Evolutionary conservation across 2,797 vertebrate genomes (phyloP), one percentile per base, ranked within the genome.

Genomic region (Nothura maculosa): DNA sequence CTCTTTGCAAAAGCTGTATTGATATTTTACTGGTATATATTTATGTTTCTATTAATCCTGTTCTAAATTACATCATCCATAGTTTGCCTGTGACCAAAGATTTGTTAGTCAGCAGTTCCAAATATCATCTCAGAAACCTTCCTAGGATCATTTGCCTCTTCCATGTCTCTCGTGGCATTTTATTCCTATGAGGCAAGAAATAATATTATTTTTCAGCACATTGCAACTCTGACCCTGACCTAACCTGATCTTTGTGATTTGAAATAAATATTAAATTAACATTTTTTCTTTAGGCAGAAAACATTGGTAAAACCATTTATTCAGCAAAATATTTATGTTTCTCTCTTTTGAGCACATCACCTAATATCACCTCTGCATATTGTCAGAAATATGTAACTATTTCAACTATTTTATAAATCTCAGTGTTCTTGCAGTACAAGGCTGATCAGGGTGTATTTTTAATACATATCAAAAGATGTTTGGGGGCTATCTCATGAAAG

Each of bases 381-480:
- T 82, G 7, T 34, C 42, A 83, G 66, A 77, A 89, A 82, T 30
- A 50, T 3, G 18, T 25, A 64, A 57, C 20, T 52, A 57, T 16
- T 7, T 54, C 36, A 81, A 47, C 21, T 43, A 14, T 52, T 83
- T 67, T 47, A 78, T 10, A 81, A 81, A 83, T 67, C 8, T 66
- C 20, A 14, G 6, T 74, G 18, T 4, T 18, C 10, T 7, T 55
- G 47, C 6, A 50, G 30, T 25, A 81, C 50, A 90, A 55, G 34
- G 45, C 16, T 61, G 19, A 78, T 72, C 10, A 69, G 73, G 36
- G 3, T 42, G 12, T 72, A 11, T 21, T 38, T 60, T 80, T 60
- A 61, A 34, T 38, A 61, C 4, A 2, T 11, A 22, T 9, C 4
- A 36, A 45, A 89, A 69, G 32, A 58, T 0, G 0, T 1, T 45